phyloP scores from a whole-genome alignment of 2,888 invertebrate genomes.

The Hybos culiciformis region DNA sequence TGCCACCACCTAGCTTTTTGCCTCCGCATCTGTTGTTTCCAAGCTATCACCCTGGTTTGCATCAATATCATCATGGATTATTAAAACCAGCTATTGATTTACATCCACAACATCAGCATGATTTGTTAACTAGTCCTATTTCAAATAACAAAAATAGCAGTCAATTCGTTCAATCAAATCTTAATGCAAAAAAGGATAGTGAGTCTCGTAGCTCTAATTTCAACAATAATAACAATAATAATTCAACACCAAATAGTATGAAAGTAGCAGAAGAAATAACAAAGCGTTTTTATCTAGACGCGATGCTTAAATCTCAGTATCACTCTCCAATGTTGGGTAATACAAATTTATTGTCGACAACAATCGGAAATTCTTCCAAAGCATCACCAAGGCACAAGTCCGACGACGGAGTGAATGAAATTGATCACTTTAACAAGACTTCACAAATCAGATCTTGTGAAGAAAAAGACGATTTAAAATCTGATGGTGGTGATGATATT shows the following conservation, averaged over 20 bases:
- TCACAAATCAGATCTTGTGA: too few relatives aligned
- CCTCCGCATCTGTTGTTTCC: conserved; percentile 47
- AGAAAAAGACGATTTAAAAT: conserved; percentile 10
- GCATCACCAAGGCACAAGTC: conserved; percentile 21
- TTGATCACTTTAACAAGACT: conserved; percentile 20
- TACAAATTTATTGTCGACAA: conserved; percentile 12
- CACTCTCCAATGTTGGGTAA: conserved; percentile 20
- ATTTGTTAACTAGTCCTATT: conserved; percentile 16
- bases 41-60: conserved; percentile 45
- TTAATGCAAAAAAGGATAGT: conserved; percentile 8
- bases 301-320: conserved; percentile 57
- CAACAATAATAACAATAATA: conserved; percentile 24
- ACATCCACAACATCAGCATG: conserved; percentile 6
- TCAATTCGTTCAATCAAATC: conserved; percentile 4
- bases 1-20: conserved; percentile 48
- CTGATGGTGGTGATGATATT: conserved; percentile 12
- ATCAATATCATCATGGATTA: conserved; percentile 37
- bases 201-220: conserved; percentile 25
- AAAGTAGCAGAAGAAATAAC: conserved; percentile 49
- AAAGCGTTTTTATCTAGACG: conserved; percentile 61
- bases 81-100: conserved; percentile 25
- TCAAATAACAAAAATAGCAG: conserved; percentile 33
- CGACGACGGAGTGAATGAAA: conserved; percentile 32
- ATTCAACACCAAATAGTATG: conserved; percentile 37
- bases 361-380: conserved; percentile 3